Evolutionary conservation across 2,797 vertebrate species (phyloP), one percentile per base, ranked within the genome.

Genomic region (Phoebastria nigripes): DNA sequence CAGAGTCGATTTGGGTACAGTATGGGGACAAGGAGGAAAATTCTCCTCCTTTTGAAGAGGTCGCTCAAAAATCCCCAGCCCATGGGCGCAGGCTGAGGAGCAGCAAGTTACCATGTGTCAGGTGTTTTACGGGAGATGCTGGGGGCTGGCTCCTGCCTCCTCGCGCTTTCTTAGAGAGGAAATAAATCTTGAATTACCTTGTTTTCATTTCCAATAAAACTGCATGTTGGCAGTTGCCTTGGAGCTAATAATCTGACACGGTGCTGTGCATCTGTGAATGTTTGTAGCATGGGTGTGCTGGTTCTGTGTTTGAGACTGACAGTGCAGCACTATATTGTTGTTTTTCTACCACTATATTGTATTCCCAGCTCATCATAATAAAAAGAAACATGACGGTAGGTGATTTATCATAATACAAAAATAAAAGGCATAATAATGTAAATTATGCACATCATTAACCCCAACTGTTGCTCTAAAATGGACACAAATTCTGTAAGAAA

Each of bases 401-500:
- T 7, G 3, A 91, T 85, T 89, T 51, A 70, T 92, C 86, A 94
- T 25, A 13, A 79, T 52, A 55, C 62, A 51, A 46, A 85, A 46
- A 89, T 33, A 89, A 92, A 92, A 87, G 35, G 54, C 70, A 17
- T 42, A 69, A 65, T 66, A 82, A 82, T n/a, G 73, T 54, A 77
- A 91, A 94, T 94, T 80, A 91, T 77, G 87, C 79, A 86, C 82
- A 13, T 49, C 47, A 59, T 94, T 94, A 96, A 91, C 74, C 87
- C 46, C 47, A 59, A 82, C 14, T 12, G 19, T 21, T 77, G 79
- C 76, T 91, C 63, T 63, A 18, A 73, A 87, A 87, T 25, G 89
- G 94, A 89, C 91, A 82, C 33, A 62, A 66, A 63, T 63, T 35
- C 41, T 41, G 41, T 25, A 52, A 73, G 70, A 82, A 80, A 85